Percentiles rank a stretch among this genome's conserved stretches.
Evolutionary conservation across 2,113 vertebrate species (phyloP).

Genomic region (Eubucco bourcierii): DNA sequence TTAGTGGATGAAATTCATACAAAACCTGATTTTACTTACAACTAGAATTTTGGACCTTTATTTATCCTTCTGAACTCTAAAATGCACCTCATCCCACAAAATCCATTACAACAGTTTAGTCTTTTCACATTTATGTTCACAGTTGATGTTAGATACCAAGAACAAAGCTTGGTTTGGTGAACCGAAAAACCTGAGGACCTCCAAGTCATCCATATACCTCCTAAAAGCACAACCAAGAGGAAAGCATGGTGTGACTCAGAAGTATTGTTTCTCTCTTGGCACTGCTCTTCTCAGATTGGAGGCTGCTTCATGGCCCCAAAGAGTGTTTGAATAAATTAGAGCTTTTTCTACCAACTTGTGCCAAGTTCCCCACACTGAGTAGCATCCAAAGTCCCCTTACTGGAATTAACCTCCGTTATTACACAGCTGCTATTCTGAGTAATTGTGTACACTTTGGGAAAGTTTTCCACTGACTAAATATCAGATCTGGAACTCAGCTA

Average conservation of each 20-base stretch:
- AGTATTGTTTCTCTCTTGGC: background rate
- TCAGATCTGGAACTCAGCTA: background rate
- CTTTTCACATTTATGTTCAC: background rate
- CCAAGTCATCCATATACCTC: background rate
- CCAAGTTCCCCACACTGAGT: background rate
- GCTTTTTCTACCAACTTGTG: background rate
- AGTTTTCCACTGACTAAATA: background rate
- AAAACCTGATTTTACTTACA: background rate
- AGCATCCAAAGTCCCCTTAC: background rate
- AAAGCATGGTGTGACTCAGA: background rate
- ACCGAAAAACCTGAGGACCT: background rate
- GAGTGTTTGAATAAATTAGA: background rate
- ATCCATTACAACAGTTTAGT: background rate
- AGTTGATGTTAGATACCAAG: background rate
- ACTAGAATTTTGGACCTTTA: background rate
- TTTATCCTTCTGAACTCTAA: background rate
- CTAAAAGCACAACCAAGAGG: background rate
- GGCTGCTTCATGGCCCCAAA: background rate
- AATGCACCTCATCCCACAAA: background rate
- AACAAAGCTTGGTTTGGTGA: background rate
- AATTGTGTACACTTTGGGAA: background rate
- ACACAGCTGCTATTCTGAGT: background rate
- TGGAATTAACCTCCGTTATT: slow-evolving; percentile 3
- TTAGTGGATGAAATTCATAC: background rate
- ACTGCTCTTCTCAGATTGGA: background rate